These are phyloP conservation scores for Sympetrum striolatum DNA, from an alignment of 2,888 invertebrate species.

Conservation along the genomic window DNA sequence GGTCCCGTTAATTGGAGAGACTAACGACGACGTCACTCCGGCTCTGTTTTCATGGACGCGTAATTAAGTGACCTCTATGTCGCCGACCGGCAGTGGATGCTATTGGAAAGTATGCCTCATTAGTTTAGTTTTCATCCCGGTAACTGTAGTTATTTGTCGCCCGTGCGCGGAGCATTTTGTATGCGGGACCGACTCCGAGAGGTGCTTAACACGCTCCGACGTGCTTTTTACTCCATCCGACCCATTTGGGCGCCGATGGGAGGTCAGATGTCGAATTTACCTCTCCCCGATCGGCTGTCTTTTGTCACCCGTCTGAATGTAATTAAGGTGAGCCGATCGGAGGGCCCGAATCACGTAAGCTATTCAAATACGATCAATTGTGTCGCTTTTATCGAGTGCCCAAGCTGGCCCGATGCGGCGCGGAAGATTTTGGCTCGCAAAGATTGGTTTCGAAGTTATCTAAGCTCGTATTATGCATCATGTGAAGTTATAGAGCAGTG, in stretches of 20 bases:
- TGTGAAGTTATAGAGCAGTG: too few species aligned
- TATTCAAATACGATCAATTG: background rate
- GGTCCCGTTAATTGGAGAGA: background rate
- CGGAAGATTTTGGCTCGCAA: too few species aligned
- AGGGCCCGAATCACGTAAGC: background rate
- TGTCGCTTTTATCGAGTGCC: too few species aligned
- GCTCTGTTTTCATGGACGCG: background rate
- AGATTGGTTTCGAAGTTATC: too few species aligned
- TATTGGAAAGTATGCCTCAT: background rate
- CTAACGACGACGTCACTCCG: background rate
- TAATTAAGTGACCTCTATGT: background rate
- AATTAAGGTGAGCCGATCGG: background rate
- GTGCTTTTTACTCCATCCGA: background rate
- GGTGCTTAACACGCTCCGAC: background rate
- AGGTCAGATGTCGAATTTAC: background rate
- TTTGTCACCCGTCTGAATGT: background rate
- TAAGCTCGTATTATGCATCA: too few species aligned
- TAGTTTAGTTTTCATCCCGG: background rate
- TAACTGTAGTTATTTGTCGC: background rate
- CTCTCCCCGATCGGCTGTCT: background rate
- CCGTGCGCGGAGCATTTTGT: background rate
- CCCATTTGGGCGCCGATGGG: background rate
- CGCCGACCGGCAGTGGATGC: background rate
- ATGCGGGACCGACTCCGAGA: background rate
- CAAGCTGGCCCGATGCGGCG: too few species aligned